Base-by-base conservation (phyloP, 2,113 vertebrate species). In the Gymnorhina tibicen region DNA sequence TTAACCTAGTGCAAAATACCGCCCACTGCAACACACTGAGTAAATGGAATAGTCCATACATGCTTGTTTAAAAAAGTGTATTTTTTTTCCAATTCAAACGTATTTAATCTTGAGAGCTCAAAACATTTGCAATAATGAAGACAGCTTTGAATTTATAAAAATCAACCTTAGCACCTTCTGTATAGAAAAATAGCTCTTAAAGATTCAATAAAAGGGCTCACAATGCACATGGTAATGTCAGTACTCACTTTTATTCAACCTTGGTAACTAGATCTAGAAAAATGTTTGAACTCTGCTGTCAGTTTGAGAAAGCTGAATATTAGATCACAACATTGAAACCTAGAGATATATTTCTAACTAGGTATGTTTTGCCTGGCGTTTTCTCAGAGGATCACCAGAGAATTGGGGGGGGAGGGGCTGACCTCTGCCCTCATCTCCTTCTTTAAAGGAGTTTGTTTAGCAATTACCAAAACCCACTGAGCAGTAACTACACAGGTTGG, bases 251-350 rank as follows among this genome's bases (percentile, higher is more conserved):
- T 85, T 82, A 91, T 82, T 95, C 93, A 92, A 46, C 78, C 81
- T 96, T 91, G 39, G 70, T 88, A 96, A 93, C 77, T 70, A 80
- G 88, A 94, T 85, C 83, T 78, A 85, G 93, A 94, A 91, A 89
- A 84, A 81, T 52, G 56, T 95, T 95, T 93, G 80, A 97, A 96
- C 47, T 66, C 59, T 30, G 24, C 41, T 91, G 88, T 96, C 92
- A 83, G 3, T 75, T 96, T 85, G 87, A 97, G 82, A 89, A 86
- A 95, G 72, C 73, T 88, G 79, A 95, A 96, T 81, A 91, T 91
- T 87, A 79, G 88, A 89, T 95, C 86, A 95, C 44, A 95, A 79
- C 17, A 46, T 4, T 30, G 79, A 91, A 96, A 64, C 39, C 64
- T 22, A 53, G 63, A 83, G 72, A 52, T 50, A 16, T 87, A 50